Percentiles rank a stretch among this genome's conserved stretches.
Evolutionary conservation across 1,140 invertebrate genomes (phyloP).

Genomic region (Melanaphis sacchari): DNA sequence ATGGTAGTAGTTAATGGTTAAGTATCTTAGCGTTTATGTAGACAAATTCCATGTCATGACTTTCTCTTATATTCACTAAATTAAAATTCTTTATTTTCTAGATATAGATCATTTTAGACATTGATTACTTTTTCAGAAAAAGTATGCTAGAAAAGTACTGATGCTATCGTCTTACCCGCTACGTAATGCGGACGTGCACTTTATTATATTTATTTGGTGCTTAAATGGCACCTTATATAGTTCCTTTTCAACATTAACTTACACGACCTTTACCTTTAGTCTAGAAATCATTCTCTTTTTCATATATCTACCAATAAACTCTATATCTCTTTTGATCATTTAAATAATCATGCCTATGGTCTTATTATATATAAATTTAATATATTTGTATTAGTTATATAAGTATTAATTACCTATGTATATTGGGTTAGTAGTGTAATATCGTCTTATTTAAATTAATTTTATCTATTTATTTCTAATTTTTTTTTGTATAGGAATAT

Average conservation of each 20-base stretch:
- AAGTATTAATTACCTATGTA: too few relatives aligned
- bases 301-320: neutral
- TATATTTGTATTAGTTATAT: too few relatives aligned
- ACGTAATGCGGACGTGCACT: neutral
- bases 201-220: neutral
- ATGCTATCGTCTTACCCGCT: neutral
- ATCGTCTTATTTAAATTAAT: too few relatives aligned
- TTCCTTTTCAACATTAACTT: neutral
- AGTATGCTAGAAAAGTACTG: neutral
- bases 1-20: too few relatives aligned
- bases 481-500: too few relatives aligned
- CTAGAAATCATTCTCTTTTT: neutral
- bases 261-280: neutral
- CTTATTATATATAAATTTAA: too few relatives aligned
- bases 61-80: neutral
- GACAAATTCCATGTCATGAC: neutral
- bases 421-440: too few relatives aligned
- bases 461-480: too few relatives aligned
- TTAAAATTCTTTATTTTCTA: neutral
- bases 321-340: neutral
- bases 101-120: neutral
- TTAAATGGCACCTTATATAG: neutral
- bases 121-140: neutral
- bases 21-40: neutral
- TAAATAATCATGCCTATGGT: neutral